Evolutionary conservation across 1,140 invertebrate species (phyloP), one percentile per base, ranked within the genome.

Genomic region (Diuraphis noxia): DNA sequence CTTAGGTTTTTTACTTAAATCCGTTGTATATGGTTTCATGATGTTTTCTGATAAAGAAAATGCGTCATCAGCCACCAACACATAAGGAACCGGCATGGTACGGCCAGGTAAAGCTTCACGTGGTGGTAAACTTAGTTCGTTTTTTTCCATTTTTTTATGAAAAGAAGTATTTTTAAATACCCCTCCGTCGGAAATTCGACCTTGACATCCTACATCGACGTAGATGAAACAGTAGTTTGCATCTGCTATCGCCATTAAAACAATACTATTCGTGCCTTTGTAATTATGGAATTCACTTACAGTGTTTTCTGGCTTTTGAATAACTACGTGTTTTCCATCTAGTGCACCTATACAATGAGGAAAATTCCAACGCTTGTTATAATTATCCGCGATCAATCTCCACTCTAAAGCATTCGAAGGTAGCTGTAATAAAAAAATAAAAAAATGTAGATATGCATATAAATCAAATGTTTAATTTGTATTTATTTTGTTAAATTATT

Each of bases 231-330:
- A 93, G 52, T 92, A 92, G 85, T 92, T 72, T 49, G 88, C 89
- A 93, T 94, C 93, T 41, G 92, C 93, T 38, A 94, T 92, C 89
- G 93, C 93, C 72, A 94, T 46, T 49, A 95, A 93, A 85, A 94
- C 93, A 89, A 94, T 94, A 92, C 94, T 94, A 93, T 93, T 93
- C 23, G 91, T 93, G 46, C 93, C 93, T 93, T 95, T 95, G 92
- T 95, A 95, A 93, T 95, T 95, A 92, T 93, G 94, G 92, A 93
- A 95, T 36, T 93, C 90, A n/a, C 93, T 94, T 89, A 93, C 93
- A 93, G 92, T 92, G 89, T 94, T 93, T 85, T 92, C 92, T 85
- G 94, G 93, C 81, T 91, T 85, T 92, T 93, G 92, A 91, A 94
- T 93, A 89, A 92, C 92, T 49, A 94, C 92, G 92, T 94, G 94